These are phyloP conservation scores for Muschampia plurimacula DNA, from an alignment of 2,888 invertebrate species.

Conservation along the genomic window DNA sequence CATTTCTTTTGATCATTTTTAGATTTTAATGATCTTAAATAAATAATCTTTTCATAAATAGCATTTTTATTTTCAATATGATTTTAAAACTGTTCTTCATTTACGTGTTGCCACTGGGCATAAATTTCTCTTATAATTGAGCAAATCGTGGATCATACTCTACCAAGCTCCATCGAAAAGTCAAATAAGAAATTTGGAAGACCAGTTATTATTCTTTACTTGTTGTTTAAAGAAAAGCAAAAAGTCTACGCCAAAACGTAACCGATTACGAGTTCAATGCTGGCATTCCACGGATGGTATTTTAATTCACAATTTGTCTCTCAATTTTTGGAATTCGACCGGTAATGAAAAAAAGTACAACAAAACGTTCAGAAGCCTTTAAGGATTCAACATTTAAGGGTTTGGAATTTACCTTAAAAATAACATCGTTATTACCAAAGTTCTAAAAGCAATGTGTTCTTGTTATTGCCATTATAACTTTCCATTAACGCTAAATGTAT, in stretches of 20 bases:
- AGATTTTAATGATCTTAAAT: neutral
- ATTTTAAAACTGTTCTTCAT: neutral
- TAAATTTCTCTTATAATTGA: neutral
- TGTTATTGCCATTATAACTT: neutral
- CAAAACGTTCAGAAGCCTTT: conserved; percentile 46
- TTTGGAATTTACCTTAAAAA: conserved; percentile 1
- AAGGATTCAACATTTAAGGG: conserved; percentile 45
- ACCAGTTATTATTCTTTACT: neutral
- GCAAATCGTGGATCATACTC: neutral
- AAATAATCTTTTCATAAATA: neutral
- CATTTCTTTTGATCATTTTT: conserved; percentile 12
- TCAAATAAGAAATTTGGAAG: neutral
- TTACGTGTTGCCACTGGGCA: neutral
- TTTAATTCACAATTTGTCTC: conserved; percentile 77
- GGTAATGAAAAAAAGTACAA: conserved; percentile 72
- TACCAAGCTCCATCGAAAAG: neutral
- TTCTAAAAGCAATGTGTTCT: neutral
- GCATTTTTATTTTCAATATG: no score
- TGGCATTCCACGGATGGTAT: conserved; percentile 62
- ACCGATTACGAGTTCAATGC: conserved; percentile 54
- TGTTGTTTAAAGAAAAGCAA: neutral
- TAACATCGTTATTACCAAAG: neutral
- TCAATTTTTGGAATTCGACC: conserved; percentile 69
- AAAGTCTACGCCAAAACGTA: conserved; percentile 20
- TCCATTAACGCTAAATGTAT: conserved; percentile 26